These are phyloP conservation scores for Poeciliopsis occidentalis DNA, from an alignment of 2,113 vertebrate genomes.

Conservation along the genomic window DNA sequence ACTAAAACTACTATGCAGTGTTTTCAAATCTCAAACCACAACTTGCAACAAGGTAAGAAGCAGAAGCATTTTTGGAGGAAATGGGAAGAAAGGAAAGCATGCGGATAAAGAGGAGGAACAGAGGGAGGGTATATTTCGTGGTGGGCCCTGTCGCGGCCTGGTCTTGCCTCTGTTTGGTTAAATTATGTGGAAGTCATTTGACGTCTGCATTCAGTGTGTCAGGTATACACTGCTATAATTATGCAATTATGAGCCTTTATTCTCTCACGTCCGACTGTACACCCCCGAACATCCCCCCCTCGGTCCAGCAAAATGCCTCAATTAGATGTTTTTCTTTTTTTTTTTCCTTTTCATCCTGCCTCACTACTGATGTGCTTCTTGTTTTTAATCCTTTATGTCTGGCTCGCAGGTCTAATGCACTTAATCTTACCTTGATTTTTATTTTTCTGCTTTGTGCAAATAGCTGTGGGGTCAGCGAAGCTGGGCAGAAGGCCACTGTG, in stretches of 20 bases:
- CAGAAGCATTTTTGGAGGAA: constrained; percentile 14
- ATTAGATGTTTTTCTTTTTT: constrained; percentile 43
- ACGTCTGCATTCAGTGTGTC: constrained; percentile 81
- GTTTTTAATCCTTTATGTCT: constrained; percentile 31
- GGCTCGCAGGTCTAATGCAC: constrained; percentile 11
- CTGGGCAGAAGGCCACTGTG: constrained; percentile 25
- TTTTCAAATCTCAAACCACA: constrained; percentile 8
- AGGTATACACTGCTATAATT: constrained; percentile 83
- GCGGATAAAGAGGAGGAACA: constrained; percentile 28
- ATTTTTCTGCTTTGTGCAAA: constrained; percentile 15
- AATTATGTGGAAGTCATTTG: constrained; percentile 84
- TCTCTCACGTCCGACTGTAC: constrained; percentile 65
- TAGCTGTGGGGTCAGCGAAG: constrained; percentile 10
- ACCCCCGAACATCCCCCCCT: constrained; percentile 34
- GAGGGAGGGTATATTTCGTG: constrained; percentile 47
- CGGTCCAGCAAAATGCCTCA: constrained; percentile 55
- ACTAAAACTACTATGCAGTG: not conserved
- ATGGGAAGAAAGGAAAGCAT: not conserved
- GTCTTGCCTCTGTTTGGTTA: constrained; percentile 82
- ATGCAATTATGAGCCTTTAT: constrained; percentile 84
- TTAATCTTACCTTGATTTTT: constrained; percentile 35
- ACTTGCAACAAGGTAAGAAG: constrained; percentile 4
- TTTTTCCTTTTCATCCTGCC: not conserved
- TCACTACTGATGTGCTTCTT: constrained; percentile 29
- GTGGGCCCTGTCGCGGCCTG: constrained; percentile 61